Evolutionary conservation across 2,113 vertebrate species (phyloP).

Genomic region (Plotosus lineatus): DNA sequence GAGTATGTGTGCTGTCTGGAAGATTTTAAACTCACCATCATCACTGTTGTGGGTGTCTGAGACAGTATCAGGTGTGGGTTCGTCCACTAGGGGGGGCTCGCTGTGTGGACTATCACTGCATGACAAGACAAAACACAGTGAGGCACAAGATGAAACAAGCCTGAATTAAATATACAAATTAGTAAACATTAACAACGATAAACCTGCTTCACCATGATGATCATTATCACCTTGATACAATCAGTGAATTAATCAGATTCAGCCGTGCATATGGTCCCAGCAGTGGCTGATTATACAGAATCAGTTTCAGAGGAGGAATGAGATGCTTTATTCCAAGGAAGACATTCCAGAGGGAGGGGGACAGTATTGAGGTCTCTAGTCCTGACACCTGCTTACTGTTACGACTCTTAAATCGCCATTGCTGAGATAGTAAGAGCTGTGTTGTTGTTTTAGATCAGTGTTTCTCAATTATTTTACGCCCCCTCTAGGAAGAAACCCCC

Average conservation of each 20-base stretch:
- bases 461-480: too few relatives aligned
- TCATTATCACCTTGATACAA: not conserved
- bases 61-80: conserved; percentile 80
- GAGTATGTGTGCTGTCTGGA: not conserved
- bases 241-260: not conserved
- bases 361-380: not conserved
- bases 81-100: conserved; percentile 87
- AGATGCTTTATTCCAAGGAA: not conserved
- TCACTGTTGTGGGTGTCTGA: conserved; percentile 86
- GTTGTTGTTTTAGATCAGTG: conserved; percentile 43
- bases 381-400: conserved; percentile 12
- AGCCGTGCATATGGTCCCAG: not conserved
- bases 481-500: too few relatives aligned
- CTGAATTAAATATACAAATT: not conserved
- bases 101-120: conserved; percentile 89
- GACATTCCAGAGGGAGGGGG: not conserved
- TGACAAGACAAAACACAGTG: conserved; percentile 44
- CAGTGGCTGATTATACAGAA: not conserved
- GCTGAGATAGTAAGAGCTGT: not conserved
- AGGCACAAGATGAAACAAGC: not conserved
- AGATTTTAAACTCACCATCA: conserved; percentile 77
- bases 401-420: not conserved
- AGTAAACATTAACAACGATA: not conserved
- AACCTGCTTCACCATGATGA: not conserved
- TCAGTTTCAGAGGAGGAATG: conserved; percentile 27